Base-by-base conservation (phyloP, 2,113 vertebrate genomes). In the Pogonocichla stellata region DNA sequence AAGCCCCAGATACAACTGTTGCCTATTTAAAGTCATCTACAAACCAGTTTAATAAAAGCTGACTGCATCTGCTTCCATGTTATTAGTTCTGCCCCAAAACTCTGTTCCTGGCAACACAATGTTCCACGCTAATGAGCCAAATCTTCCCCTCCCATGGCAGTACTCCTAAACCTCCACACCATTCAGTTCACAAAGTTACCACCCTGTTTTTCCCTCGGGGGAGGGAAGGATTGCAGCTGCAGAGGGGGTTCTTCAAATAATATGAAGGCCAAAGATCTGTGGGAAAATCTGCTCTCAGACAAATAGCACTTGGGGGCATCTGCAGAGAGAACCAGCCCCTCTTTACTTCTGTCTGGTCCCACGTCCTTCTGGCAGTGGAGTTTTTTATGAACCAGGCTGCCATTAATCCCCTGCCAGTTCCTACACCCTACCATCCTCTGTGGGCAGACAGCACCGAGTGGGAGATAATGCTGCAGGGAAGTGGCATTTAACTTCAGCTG, bases 31-130 rank as follows among this genome's bases (percentile, higher is more conserved):
- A 94, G 86, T 89, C 95, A 91, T 93, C 94, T 95, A 64, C 93
- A 96, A 96, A 95, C 96, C 91, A 97, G 94, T 96, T 97, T 94
- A 97, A 96, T 95, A 97, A 95, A 96, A 97, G 96, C 97, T 97
- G 96, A 96, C 93, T 96, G 86, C 92, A 96, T 96, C 94, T 97
- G 93, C 93, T 96, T 97, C 97, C 92, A 97, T 72, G 90, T 90
- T 96, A 96, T 97, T 97, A 96, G 91, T 96, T 97, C 95, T 96
- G 95, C 94, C 97, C 93, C 89, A 96, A 95, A 97, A 95, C 93
- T 93, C 89, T 91, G 93, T 94, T 97, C 91, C 87, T 96, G 94
- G 96, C 97, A 97, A 95, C 95, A 96, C 93, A 96, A 96, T 92
- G 93, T 95, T 96, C 94, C 96, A 94, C 90, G 34, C 95, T 97